These are phyloP conservation scores for Amphimedon queenslandica DNA, from an alignment of 37 sponge, comb jelly and placozoan genomes.

Conservation along the genomic window DNA sequence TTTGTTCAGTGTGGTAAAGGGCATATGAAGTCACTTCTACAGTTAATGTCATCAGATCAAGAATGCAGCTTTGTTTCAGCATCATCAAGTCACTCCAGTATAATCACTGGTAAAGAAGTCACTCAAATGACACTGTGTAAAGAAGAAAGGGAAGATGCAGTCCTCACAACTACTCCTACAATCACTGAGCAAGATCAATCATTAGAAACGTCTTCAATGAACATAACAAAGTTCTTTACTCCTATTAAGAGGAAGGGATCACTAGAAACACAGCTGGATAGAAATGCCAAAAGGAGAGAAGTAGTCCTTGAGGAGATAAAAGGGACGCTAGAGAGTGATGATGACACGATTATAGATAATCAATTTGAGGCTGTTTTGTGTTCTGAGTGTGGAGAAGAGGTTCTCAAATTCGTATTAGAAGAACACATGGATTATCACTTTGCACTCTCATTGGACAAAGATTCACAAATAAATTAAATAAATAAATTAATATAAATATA, in stretches of 20 bases:
- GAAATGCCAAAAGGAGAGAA: no score
- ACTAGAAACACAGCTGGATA: not conserved
- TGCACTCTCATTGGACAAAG: no score
- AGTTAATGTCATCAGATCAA: not conserved
- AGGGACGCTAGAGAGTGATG: not conserved
- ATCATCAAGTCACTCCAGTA: no score
- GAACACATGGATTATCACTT: slow-evolving; percentile 2
- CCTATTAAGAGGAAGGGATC: no score
- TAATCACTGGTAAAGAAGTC: not conserved
- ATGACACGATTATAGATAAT: not conserved
- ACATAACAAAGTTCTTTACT: no score
- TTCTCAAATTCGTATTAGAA: not conserved
- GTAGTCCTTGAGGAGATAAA: no score
- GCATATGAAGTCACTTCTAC: not conserved
- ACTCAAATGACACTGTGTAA: not conserved
- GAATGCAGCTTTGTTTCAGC: not conserved
- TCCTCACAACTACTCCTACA: not conserved
- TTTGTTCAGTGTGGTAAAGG: not conserved
- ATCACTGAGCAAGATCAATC: not conserved
- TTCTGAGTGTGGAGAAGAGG: not conserved
- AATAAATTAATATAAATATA: not conserved
- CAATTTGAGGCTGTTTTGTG: not conserved
- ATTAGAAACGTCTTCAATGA: no score
- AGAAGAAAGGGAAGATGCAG: not conserved
- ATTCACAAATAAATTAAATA: not conserved